Evolutionary conservation across 2,113 vertebrate genomes (phyloP).

Genomic region (Psilopsiagon aymara): DNA sequence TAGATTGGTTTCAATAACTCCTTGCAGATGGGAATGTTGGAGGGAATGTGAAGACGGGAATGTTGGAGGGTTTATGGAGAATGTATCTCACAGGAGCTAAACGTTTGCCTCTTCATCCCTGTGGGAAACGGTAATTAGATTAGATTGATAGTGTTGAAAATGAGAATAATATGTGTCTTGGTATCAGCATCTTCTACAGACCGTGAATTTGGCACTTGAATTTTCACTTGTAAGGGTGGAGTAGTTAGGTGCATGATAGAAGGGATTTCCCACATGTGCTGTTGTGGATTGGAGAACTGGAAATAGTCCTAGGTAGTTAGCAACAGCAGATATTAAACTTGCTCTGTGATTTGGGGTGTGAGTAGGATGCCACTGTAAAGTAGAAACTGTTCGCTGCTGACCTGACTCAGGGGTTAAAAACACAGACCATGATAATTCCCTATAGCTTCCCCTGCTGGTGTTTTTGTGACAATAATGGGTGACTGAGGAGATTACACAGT

Average conservation of each 20-base stretch:
- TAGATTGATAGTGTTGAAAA: not conserved
- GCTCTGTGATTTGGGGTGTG: not conserved
- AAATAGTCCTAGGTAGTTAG: not conserved
- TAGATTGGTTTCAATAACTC: not conserved
- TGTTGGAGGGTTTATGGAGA: not conserved
- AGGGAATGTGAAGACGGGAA: not conserved
- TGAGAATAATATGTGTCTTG: not conserved
- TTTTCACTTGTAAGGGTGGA: not conserved
- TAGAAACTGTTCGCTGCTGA: not conserved
- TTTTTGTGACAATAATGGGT: not conserved
- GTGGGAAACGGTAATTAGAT: not conserved
- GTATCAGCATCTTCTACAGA: not conserved
- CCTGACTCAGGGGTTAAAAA: not conserved
- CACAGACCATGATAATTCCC: not conserved
- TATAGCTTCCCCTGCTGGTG: not conserved
- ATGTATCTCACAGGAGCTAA: not conserved
- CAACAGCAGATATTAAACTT: not conserved
- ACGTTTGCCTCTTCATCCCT: not conserved
- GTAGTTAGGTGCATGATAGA: not conserved
- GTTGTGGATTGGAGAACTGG: not conserved
- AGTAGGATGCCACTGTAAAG: not conserved
- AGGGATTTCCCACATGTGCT: not conserved
- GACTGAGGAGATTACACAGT: not conserved
- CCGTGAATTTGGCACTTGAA: not conserved
- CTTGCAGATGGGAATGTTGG: not conserved